Conservation (phyloP, 2,888 invertebrate genomes). For the Mylabris sibirica region DNA sequence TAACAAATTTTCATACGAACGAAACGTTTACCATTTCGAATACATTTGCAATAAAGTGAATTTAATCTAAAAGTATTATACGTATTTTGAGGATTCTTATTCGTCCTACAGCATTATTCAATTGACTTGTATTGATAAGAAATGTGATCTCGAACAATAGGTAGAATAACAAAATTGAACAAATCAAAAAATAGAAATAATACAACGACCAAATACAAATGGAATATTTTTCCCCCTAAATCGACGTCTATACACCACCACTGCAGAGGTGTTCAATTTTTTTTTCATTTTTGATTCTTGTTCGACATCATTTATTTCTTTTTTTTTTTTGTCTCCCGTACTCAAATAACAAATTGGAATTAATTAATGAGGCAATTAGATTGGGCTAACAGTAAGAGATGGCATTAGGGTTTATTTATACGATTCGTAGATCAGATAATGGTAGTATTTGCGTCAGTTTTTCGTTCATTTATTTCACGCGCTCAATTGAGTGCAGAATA, state of each 20-base stretch:
- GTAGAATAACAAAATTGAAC: not conserved
- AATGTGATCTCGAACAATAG: conserved; percentile 9
- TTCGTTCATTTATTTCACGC: conserved; percentile 57
- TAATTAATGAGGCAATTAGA: conserved; percentile 35
- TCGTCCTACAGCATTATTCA: not conserved
- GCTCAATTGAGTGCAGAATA: conserved; percentile 52
- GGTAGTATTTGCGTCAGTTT: conserved; percentile 56
- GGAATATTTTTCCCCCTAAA: not conserved
- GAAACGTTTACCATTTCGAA: not conserved
- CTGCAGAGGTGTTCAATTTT: not conserved
- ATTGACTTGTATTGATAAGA: conserved; percentile 8
- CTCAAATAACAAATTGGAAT: not conserved
- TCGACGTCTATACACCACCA: no score
- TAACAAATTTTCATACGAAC: conserved; percentile 29
- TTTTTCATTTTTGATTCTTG: not conserved
- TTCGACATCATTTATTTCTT: not conserved
- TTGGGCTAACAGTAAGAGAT: conserved; percentile 23
- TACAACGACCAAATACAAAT: not conserved
- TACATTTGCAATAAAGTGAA: conserved; percentile 10
- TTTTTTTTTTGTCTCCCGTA: not conserved
- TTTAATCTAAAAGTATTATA: conserved; percentile 8
- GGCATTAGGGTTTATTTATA: conserved; percentile 43
- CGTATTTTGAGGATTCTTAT: conserved; percentile 3
- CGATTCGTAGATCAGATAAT: conserved; percentile 56
- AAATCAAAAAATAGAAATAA: not conserved